Evolutionary conservation across 2,797 vertebrate species (phyloP).

Genomic region (Clarias laeviceps): DNA sequence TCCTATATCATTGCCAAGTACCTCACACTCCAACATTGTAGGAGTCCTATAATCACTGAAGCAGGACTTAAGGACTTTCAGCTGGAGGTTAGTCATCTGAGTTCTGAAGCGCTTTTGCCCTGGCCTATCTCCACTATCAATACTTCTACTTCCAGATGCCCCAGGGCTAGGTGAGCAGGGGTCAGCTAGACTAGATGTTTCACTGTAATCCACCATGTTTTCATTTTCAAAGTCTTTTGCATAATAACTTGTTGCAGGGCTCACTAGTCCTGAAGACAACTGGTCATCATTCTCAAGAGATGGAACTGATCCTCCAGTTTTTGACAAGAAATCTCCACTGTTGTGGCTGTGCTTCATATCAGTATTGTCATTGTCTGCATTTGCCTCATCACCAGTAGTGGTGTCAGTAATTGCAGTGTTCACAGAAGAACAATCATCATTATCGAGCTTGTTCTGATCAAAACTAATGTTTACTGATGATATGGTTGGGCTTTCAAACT

Average conservation of each 20-base stretch:
- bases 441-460: slow-evolving; percentile 95
- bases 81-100: slow-evolving; percentile 98
- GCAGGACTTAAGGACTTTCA: slow-evolving; percentile 98
- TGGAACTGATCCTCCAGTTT: slow-evolving; percentile 85
- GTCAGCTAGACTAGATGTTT: slow-evolving; percentile 96
- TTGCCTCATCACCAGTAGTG: slow-evolving; percentile 97
- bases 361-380: slow-evolving; percentile 92
- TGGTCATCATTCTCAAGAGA: slow-evolving; percentile 94
- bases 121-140: slow-evolving; percentile 91
- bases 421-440: slow-evolving; percentile 98
- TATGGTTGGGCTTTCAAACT: slow-evolving; percentile 94
- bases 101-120: slow-evolving; percentile 99
- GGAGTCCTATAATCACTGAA: slow-evolving; percentile 99
- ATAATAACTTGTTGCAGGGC: slow-evolving; percentile 96
- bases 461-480: slow-evolving; percentile 94
- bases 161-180: slow-evolving; percentile 97
- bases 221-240: slow-evolving; percentile 98
- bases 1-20: slow-evolving; percentile 99
- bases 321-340: slow-evolving; percentile 88
- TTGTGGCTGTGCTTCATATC: slow-evolving; percentile 86
- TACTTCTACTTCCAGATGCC: slow-evolving; percentile 89
- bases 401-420: slow-evolving; percentile 99
- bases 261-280: slow-evolving; percentile 95
- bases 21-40: slow-evolving; percentile 99
- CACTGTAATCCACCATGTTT: slow-evolving; percentile 95